These are phyloP conservation scores for Platycercus adscitus DNA, from an alignment of 2,113 vertebrate genomes.

Conservation along the genomic window DNA sequence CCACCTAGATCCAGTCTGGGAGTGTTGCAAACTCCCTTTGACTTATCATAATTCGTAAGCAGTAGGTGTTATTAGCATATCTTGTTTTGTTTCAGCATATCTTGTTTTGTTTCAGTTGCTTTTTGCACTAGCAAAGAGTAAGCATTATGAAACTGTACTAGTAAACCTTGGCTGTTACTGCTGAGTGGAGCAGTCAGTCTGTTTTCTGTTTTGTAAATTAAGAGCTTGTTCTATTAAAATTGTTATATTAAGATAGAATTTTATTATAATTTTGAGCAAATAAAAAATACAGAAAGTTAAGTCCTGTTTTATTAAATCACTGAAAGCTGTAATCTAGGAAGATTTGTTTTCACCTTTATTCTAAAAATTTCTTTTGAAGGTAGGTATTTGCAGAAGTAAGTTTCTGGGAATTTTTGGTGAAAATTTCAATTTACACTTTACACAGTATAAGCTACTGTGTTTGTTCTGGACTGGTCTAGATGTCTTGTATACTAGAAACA, in stretches of 20 bases:
- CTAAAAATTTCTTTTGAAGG: not conserved
- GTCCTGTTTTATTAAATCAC: not conserved
- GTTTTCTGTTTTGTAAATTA: not conserved
- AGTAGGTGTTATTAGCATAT: slow-evolving; percentile 24
- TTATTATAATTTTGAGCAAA: not conserved
- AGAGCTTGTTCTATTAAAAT: not conserved
- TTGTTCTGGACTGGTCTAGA: not conserved
- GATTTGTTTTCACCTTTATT: not conserved
- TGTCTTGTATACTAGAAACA: not conserved
- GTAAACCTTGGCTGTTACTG: not conserved
- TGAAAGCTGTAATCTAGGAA: not conserved
- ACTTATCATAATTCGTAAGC: slow-evolving; percentile 25
- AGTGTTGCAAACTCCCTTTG: slow-evolving; percentile 25
- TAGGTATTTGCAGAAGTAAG: not conserved
- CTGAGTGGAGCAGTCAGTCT: not conserved
- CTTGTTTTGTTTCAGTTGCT: not conserved
- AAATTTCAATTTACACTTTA: not conserved
- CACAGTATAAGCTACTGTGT: not conserved
- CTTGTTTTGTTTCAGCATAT: not conserved
- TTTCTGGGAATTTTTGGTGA: not conserved
- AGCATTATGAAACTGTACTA: slow-evolving; percentile 17
- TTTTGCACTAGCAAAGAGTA: slow-evolving; percentile 9
- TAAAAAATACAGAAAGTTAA: not conserved
- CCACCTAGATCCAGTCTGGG: not conserved
- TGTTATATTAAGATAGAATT: not conserved